Conservation (phyloP, 92 coral and sea anemone genomes). For the Actinernus sp. region DNA sequence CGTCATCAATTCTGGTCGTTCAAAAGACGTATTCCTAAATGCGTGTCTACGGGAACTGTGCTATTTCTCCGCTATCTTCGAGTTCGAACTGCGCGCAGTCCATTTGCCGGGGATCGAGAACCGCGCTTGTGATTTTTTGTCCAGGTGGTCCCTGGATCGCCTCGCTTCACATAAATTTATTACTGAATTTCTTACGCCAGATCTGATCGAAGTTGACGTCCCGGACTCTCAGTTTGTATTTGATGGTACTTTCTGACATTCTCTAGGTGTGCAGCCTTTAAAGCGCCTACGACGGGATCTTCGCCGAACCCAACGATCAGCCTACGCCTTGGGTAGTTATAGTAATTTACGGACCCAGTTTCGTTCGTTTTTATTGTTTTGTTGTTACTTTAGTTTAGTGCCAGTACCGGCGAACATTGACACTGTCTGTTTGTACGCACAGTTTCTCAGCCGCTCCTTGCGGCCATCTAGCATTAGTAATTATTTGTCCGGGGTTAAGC, state of each 20-base stretch:
- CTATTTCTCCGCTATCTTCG: conserved; percentile 11
- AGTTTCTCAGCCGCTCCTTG: conserved; percentile 17
- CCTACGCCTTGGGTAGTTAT: neutral
- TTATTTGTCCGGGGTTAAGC: conserved; percentile 16
- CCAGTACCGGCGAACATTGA: neutral
- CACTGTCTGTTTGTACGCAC: conserved; percentile 16
- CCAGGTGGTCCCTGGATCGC: conserved; percentile 2
- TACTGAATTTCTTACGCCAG: neutral
- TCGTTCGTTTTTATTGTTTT: neutral
- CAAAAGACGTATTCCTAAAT: conserved; percentile 9
- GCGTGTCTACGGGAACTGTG: conserved; percentile 26
- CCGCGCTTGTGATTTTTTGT: conserved; percentile 6
- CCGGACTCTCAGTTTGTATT: neutral
- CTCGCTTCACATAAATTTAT: neutral
- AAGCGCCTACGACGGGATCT: conserved; percentile 1
- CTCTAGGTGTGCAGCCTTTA: neutral
- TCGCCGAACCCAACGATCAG: neutral
- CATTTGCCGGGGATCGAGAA: conserved; percentile 19
- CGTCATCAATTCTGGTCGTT: conserved; percentile 36
- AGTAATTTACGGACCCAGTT: conserved; percentile 1
- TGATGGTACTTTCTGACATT: neutral
- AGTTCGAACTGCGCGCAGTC: conserved; percentile 21
- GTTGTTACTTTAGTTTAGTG: neutral
- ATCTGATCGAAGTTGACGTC: neutral
- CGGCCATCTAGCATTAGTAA: conserved; percentile 7